Conservation (phyloP, 23 tunicate species). For the Phallusia fumigata region DNA sequence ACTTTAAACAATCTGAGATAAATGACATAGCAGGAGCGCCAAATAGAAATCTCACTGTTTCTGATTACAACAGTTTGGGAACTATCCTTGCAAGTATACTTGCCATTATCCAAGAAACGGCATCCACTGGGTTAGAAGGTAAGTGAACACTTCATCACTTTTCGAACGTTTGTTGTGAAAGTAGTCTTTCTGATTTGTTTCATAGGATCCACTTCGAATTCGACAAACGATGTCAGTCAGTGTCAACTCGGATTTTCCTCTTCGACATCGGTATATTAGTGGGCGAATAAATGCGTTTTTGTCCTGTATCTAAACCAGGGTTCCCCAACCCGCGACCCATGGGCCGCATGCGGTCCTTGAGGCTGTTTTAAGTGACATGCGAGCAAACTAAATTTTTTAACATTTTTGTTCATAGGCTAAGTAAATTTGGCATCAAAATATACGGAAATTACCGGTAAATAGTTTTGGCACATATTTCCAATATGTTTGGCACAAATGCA, state of each 20-base stretch:
- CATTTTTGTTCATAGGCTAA: no score
- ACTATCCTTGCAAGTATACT: background rate
- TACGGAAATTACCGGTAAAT: no score
- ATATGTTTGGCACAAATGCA: no score
- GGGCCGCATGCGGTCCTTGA: no score
- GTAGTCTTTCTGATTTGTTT: background rate
- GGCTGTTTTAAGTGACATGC: no score
- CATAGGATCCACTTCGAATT: background rate
- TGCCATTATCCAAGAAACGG: background rate
- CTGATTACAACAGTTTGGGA: constrained; percentile 1
- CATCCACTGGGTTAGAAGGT: constrained; percentile 10
- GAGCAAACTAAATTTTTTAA: no score
- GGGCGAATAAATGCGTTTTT: no score
- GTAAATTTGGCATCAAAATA: no score
- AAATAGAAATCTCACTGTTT: background rate
- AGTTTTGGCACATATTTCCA: no score
- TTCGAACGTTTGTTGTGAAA: no score
- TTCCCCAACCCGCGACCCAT: no score
- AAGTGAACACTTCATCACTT: background rate
- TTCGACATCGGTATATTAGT: background rate
- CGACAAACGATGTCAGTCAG: background rate
- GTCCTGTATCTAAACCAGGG: no score
- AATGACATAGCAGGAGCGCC: constrained; percentile 6
- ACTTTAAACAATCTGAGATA: background rate
- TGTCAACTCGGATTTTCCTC: background rate